phyloP scores from a whole-genome alignment of 2,888 invertebrate species.

The Plebejus melissa region DNA sequence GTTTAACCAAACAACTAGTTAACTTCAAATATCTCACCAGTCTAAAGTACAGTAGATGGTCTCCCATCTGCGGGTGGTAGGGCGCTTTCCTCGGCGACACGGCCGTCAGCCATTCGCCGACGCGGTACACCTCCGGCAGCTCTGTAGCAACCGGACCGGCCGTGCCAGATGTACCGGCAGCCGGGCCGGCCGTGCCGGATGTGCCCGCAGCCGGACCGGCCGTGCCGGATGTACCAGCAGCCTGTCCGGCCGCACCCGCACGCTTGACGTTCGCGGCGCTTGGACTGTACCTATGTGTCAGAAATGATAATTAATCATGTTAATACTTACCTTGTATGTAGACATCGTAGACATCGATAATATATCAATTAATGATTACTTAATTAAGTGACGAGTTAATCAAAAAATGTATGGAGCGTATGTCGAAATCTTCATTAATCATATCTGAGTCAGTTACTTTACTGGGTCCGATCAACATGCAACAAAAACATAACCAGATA shows the following conservation, averaged over 20 bases:
- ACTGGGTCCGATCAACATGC: too few relatives aligned
- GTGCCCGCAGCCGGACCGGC: constrained; percentile 25
- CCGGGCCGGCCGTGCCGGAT: constrained; percentile 22
- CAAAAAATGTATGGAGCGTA: too few relatives aligned
- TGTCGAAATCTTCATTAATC: too few relatives aligned
- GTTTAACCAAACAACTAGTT: neutral
- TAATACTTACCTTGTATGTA: too few relatives aligned
- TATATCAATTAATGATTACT: too few relatives aligned
- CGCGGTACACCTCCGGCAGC: constrained; percentile 88
- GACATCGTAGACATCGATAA: too few relatives aligned
- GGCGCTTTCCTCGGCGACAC: constrained; percentile 95
- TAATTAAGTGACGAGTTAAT: too few relatives aligned
- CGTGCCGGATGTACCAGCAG: constrained; percentile 16
- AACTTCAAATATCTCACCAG: constrained; percentile 45
- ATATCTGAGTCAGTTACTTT: too few relatives aligned
- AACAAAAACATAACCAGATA: too few relatives aligned
- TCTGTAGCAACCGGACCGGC: constrained; percentile 42
- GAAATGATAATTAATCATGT: neutral
- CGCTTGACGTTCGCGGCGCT: constrained; percentile 41
- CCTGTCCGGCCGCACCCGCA: constrained; percentile 28
- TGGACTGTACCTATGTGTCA: constrained; percentile 50
- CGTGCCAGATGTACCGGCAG: constrained; percentile 27
- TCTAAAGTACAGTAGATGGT: constrained; percentile 90
- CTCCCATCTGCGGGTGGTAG: constrained; percentile 97
- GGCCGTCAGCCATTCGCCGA: constrained; percentile 96